phyloP scores from a whole-genome alignment of 2,113 vertebrate species.

The Abramis brama region DNA sequence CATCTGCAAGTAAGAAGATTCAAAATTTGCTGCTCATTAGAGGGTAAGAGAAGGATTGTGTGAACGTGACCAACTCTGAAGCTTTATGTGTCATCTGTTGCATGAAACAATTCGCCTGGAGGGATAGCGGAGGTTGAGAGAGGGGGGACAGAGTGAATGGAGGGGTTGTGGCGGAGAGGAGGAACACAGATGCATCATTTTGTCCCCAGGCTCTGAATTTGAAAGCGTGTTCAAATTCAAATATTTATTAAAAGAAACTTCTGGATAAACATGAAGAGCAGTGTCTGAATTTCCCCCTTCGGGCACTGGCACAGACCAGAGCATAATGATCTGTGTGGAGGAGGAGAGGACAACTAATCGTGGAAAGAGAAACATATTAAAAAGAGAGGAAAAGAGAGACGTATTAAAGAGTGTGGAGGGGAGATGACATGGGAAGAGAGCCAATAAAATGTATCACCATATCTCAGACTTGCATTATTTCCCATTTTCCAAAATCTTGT shows the following conservation, averaged over 20 bases:
- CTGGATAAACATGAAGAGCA: conserved; percentile 76
- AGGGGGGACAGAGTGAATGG: conserved; percentile 37
- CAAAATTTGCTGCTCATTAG: conserved; percentile 53
- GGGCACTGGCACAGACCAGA: conserved; percentile 66
- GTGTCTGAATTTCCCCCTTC: conserved; percentile 61
- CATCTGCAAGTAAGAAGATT: conserved; percentile 25
- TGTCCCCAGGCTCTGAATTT: conserved; percentile 74
- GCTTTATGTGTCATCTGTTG: conserved; percentile 66
- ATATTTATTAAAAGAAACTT: conserved; percentile 81
- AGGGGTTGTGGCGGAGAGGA: conserved; percentile 1
- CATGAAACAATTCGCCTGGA: conserved; percentile 64
- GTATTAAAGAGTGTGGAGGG: not conserved
- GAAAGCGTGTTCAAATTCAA: conserved; percentile 79
- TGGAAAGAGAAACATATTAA: conserved; percentile 1
- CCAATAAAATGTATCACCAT: not conserved
- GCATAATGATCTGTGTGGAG: conserved; percentile 69
- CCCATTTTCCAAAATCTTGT: not conserved
- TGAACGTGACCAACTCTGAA: conserved; percentile 34
- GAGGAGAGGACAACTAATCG: conserved; percentile 49
- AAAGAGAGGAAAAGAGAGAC: not conserved
- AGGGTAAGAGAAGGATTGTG: conserved; percentile 46
- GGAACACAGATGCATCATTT: conserved; percentile 69
- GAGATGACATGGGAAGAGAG: not conserved
- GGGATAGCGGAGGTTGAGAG: conserved; percentile 63
- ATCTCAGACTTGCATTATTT: conserved; percentile 19